Percentiles rank a stretch among this genome's conserved stretches.
Conservation (phyloP, 2,888 invertebrate genomes). For the Thecophora atra region DNA sequence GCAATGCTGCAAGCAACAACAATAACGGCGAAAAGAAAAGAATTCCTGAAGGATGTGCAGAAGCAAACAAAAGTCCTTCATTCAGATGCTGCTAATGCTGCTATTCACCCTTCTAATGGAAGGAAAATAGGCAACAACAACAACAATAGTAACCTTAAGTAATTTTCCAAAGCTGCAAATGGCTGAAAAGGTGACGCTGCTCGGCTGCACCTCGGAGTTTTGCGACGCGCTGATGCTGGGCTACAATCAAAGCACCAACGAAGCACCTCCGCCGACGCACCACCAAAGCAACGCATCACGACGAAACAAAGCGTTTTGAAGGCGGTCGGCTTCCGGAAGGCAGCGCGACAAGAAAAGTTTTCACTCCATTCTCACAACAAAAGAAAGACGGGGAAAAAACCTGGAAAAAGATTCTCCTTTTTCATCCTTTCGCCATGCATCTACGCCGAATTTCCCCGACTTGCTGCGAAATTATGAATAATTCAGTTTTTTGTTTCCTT, state of each 20-base stretch:
- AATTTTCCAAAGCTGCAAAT: conserved; percentile 9
- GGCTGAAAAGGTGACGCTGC: not conserved
- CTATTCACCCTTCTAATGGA: conserved; percentile 17
- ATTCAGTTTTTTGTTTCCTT: not conserved
- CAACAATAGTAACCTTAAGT: not conserved
- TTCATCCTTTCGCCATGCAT: not conserved
- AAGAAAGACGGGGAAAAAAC: too few relatives aligned
- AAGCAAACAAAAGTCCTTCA: conserved; percentile 27
- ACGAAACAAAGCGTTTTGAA: not conserved
- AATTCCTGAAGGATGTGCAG: conserved; percentile 20
- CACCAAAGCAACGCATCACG: not conserved
- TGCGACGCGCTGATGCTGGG: conserved; percentile 11
- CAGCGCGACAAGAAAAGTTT: conserved; percentile 2
- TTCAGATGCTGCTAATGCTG: not conserved
- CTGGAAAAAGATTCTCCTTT: too few relatives aligned
- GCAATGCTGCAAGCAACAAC: not conserved
- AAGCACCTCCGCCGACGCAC: not conserved
- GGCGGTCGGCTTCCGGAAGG: not conserved
- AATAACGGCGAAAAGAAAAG: conserved; percentile 1
- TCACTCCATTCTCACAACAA: not conserved
- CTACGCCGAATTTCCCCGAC: not conserved
- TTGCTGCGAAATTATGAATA: not conserved
- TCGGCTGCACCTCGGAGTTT: conserved; percentile 7
- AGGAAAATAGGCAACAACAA: conserved; percentile 6
- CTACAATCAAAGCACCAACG: conserved; percentile 16